Percentiles rank a stretch among this genome's conserved stretches.
phyloP scores from a whole-genome alignment of 2,888 invertebrate genomes.

The Cantharis flavilabris region DNA sequence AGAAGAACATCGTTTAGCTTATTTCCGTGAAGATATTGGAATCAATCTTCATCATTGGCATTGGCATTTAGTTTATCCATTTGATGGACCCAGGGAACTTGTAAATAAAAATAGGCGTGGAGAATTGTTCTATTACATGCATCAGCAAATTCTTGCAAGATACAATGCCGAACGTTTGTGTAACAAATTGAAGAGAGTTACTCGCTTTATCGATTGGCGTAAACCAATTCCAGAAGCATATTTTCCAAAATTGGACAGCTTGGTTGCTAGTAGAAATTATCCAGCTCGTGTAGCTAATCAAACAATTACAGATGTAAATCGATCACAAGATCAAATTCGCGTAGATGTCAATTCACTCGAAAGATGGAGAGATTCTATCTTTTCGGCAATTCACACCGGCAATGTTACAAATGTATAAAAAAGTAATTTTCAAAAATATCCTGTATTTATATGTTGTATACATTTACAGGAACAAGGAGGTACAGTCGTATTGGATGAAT shows the following conservation, averaged over 20 bases:
- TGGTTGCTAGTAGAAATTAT: conserved; percentile 76
- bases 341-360: conserved; percentile 73
- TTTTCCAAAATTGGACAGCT: conserved; percentile 82
- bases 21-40: conserved; percentile 85
- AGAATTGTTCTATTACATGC: conserved; percentile 82
- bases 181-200: conserved; percentile 68
- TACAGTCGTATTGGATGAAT: conserved; percentile 64
- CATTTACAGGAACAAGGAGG: conserved; percentile 61
- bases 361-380: conserved; percentile 76
- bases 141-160: conserved; percentile 68
- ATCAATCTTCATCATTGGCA: conserved; percentile 91
- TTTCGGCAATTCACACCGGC: conserved; percentile 71
- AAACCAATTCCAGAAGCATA: conserved; percentile 77
- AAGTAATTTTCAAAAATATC: not conserved
- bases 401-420: conserved; percentile 60
- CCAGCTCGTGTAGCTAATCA: conserved; percentile 69
- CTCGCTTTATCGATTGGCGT: conserved; percentile 67
- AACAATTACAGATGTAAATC: conserved; percentile 64
- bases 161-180: conserved; percentile 79
- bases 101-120: conserved; percentile 79
- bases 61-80: conserved; percentile 88
- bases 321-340: conserved; percentile 69
- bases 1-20: conserved; percentile 79
- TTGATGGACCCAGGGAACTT: conserved; percentile 64
- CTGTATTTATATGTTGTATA: not conserved